Evolutionary conservation across 1,140 invertebrate species (phyloP), one percentile per base, ranked within the genome.

Genomic region (Drosophila pseudoananassae): DNA sequence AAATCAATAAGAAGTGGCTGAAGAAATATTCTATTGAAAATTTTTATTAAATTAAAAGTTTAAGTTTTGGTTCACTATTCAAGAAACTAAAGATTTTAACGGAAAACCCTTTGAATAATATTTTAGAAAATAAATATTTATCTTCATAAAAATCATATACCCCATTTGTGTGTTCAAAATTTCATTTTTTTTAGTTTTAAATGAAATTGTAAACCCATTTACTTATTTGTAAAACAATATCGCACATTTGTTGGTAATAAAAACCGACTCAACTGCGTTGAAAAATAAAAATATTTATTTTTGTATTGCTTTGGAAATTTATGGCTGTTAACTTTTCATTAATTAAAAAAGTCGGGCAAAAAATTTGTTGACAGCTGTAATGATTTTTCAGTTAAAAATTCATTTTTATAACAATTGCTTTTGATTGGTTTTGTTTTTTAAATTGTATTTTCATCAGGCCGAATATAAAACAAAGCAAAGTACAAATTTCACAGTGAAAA

Each of bases 1-100:
- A 69, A 69, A 69, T 69, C 65, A 68, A 69, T 69, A 69, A 69
- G 63, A 65, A 66, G 63, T 64, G 63, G 59, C 17, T 68, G 43
- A 72, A 60, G 66, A 71, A 52, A 60, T 52, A 43, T 50, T 45
- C 3, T 10, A n/a, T 4, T 17, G 17, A 46, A 46, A 12, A 27
- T 47, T 12, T 61, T 27, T 27, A 47, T 10, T 8, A 2, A 64
- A 38, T 20, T 38, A 1, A 27, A 23, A 29, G 7, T 60, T 20
- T 12, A 23, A 12, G 6, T 6, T 27, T 27, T 27, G 8, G 3
- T 33, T 33, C 10, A 9, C 3, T 3, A 33, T 9, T 8, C 38
- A 40, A 15, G 4, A 14, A 14, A 40, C 4, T 33, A 33, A 33
- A 33, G 9, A 33, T 9, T 33, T 33, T 2, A 31, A 31, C 7